phyloP scores from a whole-genome alignment of 30 jellyfish, hydroid and myxozoan species.

The Aurelia sp. region DNA sequence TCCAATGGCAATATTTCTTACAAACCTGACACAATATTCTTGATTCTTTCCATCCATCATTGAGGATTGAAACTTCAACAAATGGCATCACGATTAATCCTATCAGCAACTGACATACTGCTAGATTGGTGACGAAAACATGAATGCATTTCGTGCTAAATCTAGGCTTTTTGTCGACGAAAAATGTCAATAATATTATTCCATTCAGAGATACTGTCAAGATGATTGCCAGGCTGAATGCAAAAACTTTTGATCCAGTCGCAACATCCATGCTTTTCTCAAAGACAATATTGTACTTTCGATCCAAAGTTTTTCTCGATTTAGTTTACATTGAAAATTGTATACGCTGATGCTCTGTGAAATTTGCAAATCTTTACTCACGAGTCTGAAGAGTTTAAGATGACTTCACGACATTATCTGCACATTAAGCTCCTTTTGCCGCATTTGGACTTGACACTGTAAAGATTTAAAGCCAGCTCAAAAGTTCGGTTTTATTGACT shows the following conservation, averaged over 20 bases:
- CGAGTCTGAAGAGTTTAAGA: no score
- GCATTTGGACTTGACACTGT: no score
- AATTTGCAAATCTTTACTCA: no score
- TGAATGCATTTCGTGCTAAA: constrained; percentile 55
- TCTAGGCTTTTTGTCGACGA: constrained; percentile 33
- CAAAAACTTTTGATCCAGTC: constrained; percentile 34
- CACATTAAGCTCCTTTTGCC: no score
- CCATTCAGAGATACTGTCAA: constrained; percentile 57
- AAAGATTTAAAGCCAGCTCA: no score
- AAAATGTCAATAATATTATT: constrained; percentile 26
- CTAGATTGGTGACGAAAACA: constrained; percentile 63
- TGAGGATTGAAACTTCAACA: constrained; percentile 46
- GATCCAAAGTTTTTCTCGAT: neutral
- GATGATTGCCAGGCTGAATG: constrained; percentile 49
- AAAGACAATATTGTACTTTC: neutral
- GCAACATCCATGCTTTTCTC: constrained; percentile 27
- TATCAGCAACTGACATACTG: constrained; percentile 72
- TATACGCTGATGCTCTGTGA: no score
- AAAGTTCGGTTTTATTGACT: no score
- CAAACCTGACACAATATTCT: constrained; percentile 64
- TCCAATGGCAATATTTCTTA: no score
- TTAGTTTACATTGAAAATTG: no score
- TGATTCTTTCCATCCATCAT: constrained; percentile 56
- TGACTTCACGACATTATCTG: no score
- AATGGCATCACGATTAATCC: constrained; percentile 75